A percentile compares a stretch with the other conserved stretches of the same genome.
phyloP scores from a whole-genome alignment of 2,797 vertebrate species.

The Serranus cabrilla region DNA sequence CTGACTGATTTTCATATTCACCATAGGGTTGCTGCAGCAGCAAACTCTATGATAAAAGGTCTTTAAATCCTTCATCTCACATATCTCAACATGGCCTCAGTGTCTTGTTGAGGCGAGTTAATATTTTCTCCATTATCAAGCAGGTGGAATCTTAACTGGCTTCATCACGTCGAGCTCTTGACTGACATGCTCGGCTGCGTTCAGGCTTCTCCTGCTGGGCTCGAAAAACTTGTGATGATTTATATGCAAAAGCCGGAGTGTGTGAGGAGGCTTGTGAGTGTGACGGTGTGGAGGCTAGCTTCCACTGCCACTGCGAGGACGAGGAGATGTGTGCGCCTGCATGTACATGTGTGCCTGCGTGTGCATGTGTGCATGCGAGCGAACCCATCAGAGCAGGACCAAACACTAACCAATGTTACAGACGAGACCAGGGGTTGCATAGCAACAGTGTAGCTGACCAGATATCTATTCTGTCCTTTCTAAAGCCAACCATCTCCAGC shows the following conservation, averaged over 20 bases:
- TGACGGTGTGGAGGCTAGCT: constrained; percentile 54
- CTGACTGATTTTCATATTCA: constrained; percentile 7
- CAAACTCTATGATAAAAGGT: constrained; percentile 11
- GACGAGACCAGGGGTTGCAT: constrained; percentile 84
- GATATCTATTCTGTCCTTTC: constrained; percentile 78
- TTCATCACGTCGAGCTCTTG: constrained; percentile 31
- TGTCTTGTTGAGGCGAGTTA: constrained; percentile 34
- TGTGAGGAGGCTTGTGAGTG: constrained; percentile 47
- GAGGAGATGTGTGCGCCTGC: constrained; percentile 35
- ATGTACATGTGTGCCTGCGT: constrained; percentile 23
- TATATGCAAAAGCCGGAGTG: constrained; percentile 65
- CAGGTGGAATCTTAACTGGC: constrained; percentile 45
- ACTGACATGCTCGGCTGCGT: constrained; percentile 45
- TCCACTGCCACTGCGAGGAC: constrained; percentile 52
- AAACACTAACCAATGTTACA: constrained; percentile 72
- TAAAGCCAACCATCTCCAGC: constrained; percentile 71
- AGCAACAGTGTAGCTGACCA: constrained; percentile 88
- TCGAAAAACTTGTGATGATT: constrained; percentile 52
- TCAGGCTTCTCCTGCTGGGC: constrained; percentile 39
- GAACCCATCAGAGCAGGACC: constrained; percentile 73
- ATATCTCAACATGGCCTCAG: constrained; percentile 16
- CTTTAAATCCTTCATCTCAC: constrained; percentile 38
- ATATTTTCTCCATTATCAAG: constrained; percentile 38
- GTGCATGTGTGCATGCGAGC: constrained; percentile 46
- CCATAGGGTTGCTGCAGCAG: neutral